These are phyloP conservation scores for Drosophila basisetae DNA, from an alignment of 2,888 invertebrate genomes.

Conservation along the genomic window DNA sequence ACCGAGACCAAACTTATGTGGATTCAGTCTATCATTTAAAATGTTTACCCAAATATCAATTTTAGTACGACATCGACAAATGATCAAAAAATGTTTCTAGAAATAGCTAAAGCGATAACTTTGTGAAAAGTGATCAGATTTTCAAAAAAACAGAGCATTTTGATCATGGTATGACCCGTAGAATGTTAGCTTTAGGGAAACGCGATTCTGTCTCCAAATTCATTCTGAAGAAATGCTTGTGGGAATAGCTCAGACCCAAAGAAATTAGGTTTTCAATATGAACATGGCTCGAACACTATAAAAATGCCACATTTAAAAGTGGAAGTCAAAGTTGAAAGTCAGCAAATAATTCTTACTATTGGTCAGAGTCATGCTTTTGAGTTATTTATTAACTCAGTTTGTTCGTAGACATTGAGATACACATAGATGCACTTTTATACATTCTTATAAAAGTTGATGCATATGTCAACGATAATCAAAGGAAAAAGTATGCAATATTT, in stretches of 20 bases:
- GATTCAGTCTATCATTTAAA: neutral
- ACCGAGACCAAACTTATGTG: neutral
- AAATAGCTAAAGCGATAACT: neutral
- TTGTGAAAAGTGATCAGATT: neutral
- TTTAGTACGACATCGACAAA: neutral
- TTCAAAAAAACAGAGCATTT: neutral
- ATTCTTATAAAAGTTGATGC: neutral
- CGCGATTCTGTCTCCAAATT: neutral
- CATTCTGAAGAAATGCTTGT: neutral
- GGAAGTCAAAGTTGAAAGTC: neutral
- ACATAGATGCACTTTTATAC: neutral
- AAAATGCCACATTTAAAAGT: neutral
- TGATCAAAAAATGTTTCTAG: neutral
- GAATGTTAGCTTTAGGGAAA: neutral
- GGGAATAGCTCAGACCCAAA: neutral
- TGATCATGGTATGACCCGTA: neutral
- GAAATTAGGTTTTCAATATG: neutral
- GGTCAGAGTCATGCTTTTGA: neutral
- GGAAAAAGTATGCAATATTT: slow-evolving; percentile 25
- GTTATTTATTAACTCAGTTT: neutral
- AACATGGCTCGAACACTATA: neutral
- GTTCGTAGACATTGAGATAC: neutral
- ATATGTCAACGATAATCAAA: neutral
- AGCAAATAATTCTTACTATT: neutral
- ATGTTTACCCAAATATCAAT: neutral